Conservation (phyloP, 2,888 invertebrate species). For the Euproctis similis region DNA sequence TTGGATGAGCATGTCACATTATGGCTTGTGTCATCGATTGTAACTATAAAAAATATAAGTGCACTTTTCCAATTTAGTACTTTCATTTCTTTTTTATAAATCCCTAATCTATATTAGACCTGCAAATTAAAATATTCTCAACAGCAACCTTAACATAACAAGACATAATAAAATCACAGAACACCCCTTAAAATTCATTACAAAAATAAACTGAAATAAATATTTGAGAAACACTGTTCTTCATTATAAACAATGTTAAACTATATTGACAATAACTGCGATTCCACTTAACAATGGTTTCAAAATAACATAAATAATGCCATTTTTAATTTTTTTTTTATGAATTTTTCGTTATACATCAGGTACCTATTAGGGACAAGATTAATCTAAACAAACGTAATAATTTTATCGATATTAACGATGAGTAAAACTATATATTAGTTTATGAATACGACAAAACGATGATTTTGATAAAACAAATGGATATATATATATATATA, state of each 20-base stretch:
- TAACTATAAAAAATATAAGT: conserved; percentile 67
- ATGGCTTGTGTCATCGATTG: conserved; percentile 67
- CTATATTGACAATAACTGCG: conserved; percentile 28
- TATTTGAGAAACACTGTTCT: conserved; percentile 74
- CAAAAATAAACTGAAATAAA: conserved; percentile 41
- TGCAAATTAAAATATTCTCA: conserved; percentile 41
- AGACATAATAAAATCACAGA: conserved; percentile 56
- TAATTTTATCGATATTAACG: conserved; percentile 16
- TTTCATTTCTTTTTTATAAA: conserved; percentile 47
- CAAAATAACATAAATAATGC: conserved; percentile 23
- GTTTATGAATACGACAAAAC: conserved; percentile 16
- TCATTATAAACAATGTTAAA: conserved; percentile 28
- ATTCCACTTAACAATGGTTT: conserved; percentile 21
- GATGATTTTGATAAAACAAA: conserved; percentile 17
- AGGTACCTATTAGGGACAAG: conserved; percentile 68
- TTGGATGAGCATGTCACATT: conserved; percentile 72
- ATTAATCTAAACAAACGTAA: conserved; percentile 29
- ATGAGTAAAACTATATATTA: conserved; percentile 18
- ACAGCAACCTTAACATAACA: conserved; percentile 40
- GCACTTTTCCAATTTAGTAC: conserved; percentile 67
- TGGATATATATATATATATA: conserved; percentile 11
- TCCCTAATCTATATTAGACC: conserved; percentile 67
- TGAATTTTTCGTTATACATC: conserved; percentile 47
- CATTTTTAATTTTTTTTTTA: conserved; percentile 18
- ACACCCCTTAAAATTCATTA: conserved; percentile 40